Evolutionary conservation across 1,140 invertebrate genomes (phyloP), one percentile per base, ranked within the genome.

Genomic region (Hycleus cichorii): DNA sequence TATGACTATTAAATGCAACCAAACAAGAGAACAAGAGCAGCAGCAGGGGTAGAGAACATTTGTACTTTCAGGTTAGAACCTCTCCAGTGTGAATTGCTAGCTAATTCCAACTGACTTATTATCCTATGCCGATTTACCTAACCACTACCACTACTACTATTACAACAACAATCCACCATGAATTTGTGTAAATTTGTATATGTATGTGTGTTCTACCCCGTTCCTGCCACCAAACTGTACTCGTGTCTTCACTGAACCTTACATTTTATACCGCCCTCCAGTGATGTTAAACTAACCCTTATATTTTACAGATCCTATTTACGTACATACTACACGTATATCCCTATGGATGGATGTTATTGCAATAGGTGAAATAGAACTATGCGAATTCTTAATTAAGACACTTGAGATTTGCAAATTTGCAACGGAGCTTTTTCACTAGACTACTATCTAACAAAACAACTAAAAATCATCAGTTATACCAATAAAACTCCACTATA

Each of bases 81-180:
- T 49, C 55, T 60, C 50, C 47, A 63, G 64, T 62, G 61, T 65
- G 62, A 67, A 67, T 67, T 65, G 60, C 65, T 51, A 49, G 63
- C 57, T 65, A 67, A 67, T 67, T 67, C 64, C 61, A 43, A 48
- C 59, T 64, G 64, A 67, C 64, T 67, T 67, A 67, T 67, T 65
- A 65, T 62, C 54, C 59, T 44, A 50, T 45, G 38, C 27, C 40
- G 25, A 39, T 27, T 62, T 39, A 44, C 32, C 9, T 42, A 42
- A 42, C 40, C 40, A 11, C 9, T 4, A 42, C 40, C 9, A 42
- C 11, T 6, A 42, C 11, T 11, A 42, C 3, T 11, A 11, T 11
- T 42, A 10, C 40, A 7, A 32, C 32, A 25, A 10, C 18, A 18
- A 18, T 18, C 18, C 18, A 27, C 39, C 40, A 40, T 45, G 54